Evolutionary conservation across 1,140 invertebrate genomes (phyloP).

Genomic region (Drosophila dunni): DNA sequence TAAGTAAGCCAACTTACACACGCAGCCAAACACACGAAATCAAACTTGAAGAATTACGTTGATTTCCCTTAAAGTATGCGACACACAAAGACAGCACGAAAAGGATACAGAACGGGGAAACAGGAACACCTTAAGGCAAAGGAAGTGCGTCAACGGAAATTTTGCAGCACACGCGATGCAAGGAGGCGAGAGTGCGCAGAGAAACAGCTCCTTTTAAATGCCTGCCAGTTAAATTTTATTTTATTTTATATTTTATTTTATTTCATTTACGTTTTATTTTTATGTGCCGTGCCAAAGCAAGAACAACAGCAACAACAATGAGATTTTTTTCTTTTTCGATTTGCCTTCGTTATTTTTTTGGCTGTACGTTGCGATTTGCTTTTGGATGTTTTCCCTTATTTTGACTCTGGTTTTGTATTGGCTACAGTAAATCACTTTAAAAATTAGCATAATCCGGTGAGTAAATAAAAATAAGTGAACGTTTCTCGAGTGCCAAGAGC

Average conservation of each 20-base stretch:
- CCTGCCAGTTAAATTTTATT: conserved; percentile 73
- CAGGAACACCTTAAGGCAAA: conserved; percentile 33
- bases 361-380: conserved; percentile 27
- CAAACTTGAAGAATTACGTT: conserved; percentile 80
- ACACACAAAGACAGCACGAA: neutral
- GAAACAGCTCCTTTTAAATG: conserved; percentile 43
- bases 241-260: conserved; percentile 53
- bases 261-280: conserved; percentile 73
- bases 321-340: conserved; percentile 23
- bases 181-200: neutral
- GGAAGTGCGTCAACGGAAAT: conserved; percentile 74
- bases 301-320: conserved; percentile 11
- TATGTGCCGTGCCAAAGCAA: conserved; percentile 46
- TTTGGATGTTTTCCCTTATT: conserved; percentile 28
- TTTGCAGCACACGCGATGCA: conserved; percentile 71
- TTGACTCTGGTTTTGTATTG: conserved; percentile 60
- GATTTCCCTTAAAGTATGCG: conserved; percentile 65
- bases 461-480: conserved; percentile 82
- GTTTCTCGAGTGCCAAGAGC: conserved; percentile 56
- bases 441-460: conserved; percentile 83
- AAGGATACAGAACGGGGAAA: neutral
- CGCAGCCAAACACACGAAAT: conserved; percentile 75
- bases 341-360: conserved; percentile 17
- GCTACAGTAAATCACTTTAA: conserved; percentile 81
- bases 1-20: conserved; percentile 78